These are phyloP conservation scores for Paralichthys olivaceus DNA, from an alignment of 2,113 vertebrate genomes.

Conservation along the genomic window DNA sequence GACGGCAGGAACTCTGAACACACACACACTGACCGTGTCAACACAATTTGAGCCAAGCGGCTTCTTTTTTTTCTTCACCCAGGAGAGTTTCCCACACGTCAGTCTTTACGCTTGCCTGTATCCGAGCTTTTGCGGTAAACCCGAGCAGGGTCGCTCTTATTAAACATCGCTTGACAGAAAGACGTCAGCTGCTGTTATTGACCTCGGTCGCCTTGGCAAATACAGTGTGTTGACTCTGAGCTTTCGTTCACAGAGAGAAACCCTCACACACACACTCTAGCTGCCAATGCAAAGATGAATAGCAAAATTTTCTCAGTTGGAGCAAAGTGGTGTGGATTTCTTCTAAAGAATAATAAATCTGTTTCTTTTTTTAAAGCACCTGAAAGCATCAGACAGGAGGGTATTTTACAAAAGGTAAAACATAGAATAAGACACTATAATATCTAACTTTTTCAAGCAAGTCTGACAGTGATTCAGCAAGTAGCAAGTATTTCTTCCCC, in stretches of 20 bases:
- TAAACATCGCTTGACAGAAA: constrained; percentile 65
- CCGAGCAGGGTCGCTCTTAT: constrained; percentile 52
- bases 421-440: neutral
- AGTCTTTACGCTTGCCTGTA: constrained; percentile 21
- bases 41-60: constrained; percentile 11
- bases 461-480: constrained; percentile 1
- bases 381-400: neutral
- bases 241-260: constrained; percentile 5
- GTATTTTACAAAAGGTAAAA: neutral
- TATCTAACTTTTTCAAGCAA: neutral
- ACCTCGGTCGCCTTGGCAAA: constrained; percentile 58
- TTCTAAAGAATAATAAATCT: neutral
- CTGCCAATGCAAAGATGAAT: too few species aligned
- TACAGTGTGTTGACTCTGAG: constrained; percentile 60
- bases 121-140: constrained; percentile 22
- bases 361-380: neutral
- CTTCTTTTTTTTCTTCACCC: neutral
- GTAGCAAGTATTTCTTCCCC: neutral
- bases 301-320: neutral
- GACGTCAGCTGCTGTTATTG: constrained; percentile 55
- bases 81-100: constrained; percentile 4
- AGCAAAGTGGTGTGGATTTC: constrained; percentile 3
- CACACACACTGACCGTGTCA: constrained; percentile 11
- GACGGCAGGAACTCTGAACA: constrained; percentile 3
- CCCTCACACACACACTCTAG: neutral